Conservation (phyloP, 2,797 vertebrate species). For the Phoebastria nigripes region DNA sequence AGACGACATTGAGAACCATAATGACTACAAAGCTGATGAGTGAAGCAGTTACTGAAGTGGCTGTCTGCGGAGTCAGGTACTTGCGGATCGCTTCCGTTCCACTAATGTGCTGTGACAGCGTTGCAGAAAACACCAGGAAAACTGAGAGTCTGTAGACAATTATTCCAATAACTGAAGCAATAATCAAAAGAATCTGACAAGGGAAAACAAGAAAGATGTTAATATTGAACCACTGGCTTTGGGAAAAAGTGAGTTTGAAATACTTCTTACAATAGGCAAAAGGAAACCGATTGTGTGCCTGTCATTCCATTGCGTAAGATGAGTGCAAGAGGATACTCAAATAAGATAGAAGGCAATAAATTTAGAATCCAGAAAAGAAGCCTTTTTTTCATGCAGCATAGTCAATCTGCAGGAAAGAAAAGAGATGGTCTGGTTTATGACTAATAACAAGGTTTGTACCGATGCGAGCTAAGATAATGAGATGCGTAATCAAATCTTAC, state of each 20-base stretch:
- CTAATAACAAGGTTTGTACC: neutral
- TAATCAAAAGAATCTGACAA: slow-evolving; percentile 86
- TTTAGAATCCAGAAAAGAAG: neutral
- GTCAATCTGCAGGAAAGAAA: neutral
- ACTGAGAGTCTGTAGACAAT: slow-evolving; percentile 91
- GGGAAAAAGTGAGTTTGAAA: neutral
- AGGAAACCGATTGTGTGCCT: neutral
- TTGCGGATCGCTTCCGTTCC: slow-evolving; percentile 83
- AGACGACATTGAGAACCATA: slow-evolving; percentile 89
- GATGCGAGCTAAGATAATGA: neutral
- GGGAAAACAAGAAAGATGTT: neutral
- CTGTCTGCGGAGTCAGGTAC: slow-evolving; percentile 91
- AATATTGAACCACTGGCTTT: neutral
- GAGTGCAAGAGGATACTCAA: neutral
- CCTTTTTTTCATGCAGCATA: neutral
- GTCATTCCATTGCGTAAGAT: neutral
- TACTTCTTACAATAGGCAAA: neutral
- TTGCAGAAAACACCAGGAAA: slow-evolving; percentile 86
- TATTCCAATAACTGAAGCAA: slow-evolving; percentile 90
- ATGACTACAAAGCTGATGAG: slow-evolving; percentile 91
- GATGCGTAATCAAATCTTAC: neutral
- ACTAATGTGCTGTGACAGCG: slow-evolving; percentile 73
- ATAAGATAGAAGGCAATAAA: neutral
- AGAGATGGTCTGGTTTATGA: neutral
- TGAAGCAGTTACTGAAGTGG: slow-evolving; percentile 90